phyloP scores from a whole-genome alignment of 1,140 invertebrate species.

The Bemisia tabaci region DNA sequence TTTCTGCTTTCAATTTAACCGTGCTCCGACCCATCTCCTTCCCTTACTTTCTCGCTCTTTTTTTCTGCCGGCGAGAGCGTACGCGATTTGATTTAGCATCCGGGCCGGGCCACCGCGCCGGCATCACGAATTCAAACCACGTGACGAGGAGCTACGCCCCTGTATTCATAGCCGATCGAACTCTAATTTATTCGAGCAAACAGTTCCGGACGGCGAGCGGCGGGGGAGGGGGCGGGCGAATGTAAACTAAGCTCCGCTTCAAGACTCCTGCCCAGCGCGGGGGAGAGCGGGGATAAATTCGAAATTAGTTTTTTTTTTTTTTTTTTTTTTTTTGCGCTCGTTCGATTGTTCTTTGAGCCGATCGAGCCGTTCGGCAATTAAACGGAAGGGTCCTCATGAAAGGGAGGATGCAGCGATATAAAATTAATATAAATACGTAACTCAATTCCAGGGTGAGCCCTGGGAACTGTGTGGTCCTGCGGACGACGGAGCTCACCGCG shows the following conservation, averaged over 20 bases:
- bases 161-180: background rate
- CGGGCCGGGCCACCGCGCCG: too few relatives aligned
- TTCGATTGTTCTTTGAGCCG: too few relatives aligned
- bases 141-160: background rate
- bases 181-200: background rate
- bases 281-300: too few relatives aligned
- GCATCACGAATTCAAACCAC: background rate
- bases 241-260: background rate
- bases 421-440: too few relatives aligned
- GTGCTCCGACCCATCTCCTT: background rate
- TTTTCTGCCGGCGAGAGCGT: background rate
- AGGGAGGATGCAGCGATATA: too few relatives aligned
- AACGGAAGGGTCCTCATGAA: too few relatives aligned
- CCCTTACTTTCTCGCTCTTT: background rate
- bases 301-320: background rate
- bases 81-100: background rate
- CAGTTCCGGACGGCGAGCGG: background rate
- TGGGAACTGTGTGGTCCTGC: too few relatives aligned
- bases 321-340: slow-evolving; percentile 1
- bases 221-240: background rate
- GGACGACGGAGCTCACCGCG: too few relatives aligned
- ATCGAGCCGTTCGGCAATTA: too few relatives aligned
- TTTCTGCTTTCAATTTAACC: background rate
- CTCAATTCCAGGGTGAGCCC: too few relatives aligned
- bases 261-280: too few relatives aligned